Evolutionary conservation across 2,888 invertebrate genomes (phyloP).

Genomic region (Sarcophaga caerulescens): DNA sequence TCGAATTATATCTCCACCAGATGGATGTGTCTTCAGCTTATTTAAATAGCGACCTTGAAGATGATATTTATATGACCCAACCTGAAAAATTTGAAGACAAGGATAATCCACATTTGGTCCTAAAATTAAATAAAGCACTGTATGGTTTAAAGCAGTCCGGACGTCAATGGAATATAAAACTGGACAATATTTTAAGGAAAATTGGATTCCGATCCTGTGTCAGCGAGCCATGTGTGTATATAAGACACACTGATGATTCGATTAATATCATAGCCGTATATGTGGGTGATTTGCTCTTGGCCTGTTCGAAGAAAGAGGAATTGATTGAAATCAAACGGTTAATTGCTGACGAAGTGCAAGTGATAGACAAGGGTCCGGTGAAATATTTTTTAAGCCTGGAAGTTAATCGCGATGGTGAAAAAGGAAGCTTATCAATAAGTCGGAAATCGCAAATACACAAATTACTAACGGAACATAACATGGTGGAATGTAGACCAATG

Average conservation of each 20-base stretch:
- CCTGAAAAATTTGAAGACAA: constrained; percentile 60
- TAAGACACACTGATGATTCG: constrained; percentile 5
- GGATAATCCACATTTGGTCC: constrained; percentile 50
- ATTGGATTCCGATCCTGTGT: constrained; percentile 46
- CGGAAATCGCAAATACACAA: too few relatives aligned
- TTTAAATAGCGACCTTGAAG: constrained; percentile 34
- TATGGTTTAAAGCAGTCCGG: constrained; percentile 71
- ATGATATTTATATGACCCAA: constrained; percentile 66
- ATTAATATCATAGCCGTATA: constrained; percentile 11
- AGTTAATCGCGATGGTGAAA: too few relatives aligned
- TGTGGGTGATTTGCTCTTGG: constrained; percentile 50
- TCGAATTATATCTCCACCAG: constrained; percentile 7
- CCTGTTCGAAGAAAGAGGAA: too few relatives aligned
- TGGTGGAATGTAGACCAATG: too few relatives aligned
- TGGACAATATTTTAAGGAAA: constrained; percentile 52
- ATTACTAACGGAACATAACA: too few relatives aligned
- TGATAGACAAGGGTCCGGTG: too few relatives aligned
- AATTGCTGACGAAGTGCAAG: too few relatives aligned
- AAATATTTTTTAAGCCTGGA: too few relatives aligned
- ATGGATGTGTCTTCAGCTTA: constrained; percentile 18
- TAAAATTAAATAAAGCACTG: constrained; percentile 39
- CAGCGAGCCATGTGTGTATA: constrained; percentile 57
- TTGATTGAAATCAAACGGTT: too few relatives aligned
- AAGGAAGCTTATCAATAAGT: too few relatives aligned
- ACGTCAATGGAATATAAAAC: constrained; percentile 62